These are phyloP conservation scores for Heterodera schachtii DNA, from an alignment of 1,140 invertebrate genomes.

Conservation along the genomic window DNA sequence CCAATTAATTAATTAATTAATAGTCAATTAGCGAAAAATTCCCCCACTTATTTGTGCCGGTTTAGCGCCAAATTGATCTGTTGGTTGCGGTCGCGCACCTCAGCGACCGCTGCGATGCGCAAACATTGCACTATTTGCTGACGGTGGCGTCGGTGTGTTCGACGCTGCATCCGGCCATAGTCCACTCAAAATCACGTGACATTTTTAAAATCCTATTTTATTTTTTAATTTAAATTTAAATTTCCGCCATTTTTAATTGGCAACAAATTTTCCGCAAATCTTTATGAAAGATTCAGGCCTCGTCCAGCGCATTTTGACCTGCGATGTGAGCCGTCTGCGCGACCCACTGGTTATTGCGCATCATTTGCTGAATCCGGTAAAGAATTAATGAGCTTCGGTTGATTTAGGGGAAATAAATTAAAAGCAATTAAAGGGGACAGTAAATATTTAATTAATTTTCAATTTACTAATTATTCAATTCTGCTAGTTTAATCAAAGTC, in stretches of 20 bases:
- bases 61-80: slow-evolving; percentile 62
- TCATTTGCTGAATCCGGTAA: slow-evolving; percentile 56
- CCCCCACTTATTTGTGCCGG: background rate
- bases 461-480: too few species aligned
- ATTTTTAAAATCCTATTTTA: background rate
- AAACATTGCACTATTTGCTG: slow-evolving; percentile 53
- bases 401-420: too few species aligned
- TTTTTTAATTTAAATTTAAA: background rate
- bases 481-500: too few species aligned
- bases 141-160: slow-evolving; percentile 50
- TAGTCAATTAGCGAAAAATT: background rate
- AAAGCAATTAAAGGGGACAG: too few species aligned
- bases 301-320: slow-evolving; percentile 61
- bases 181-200: slow-evolving; percentile 59
- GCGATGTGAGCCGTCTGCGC: slow-evolving; percentile 53
- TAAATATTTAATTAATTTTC: too few species aligned
- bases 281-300: slow-evolving; percentile 38
- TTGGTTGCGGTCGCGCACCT: slow-evolving; percentile 55
- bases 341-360: slow-evolving; percentile 52
- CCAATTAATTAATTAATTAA: background rate
- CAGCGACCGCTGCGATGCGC: slow-evolving; percentile 61
- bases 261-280: too few species aligned
- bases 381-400: too few species aligned
- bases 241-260: background rate
- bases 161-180: slow-evolving; percentile 58